Percentiles rank a stretch among this genome's conserved stretches.
Conservation (phyloP, 2,113 vertebrate species). For the Aphelocoma coerulescens region DNA sequence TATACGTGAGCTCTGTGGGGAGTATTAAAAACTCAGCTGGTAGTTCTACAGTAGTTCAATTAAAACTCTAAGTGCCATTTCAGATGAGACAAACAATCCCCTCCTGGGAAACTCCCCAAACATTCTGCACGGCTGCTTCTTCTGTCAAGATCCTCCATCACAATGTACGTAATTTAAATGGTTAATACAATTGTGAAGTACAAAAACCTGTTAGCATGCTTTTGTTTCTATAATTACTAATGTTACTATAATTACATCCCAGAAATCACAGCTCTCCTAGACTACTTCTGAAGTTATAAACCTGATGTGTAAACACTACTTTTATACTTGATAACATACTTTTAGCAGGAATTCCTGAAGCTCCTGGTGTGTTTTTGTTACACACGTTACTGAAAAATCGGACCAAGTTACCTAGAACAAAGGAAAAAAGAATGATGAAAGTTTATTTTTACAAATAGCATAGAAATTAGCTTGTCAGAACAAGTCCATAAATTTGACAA, state of each 20-base stretch:
- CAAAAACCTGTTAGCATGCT: not conserved
- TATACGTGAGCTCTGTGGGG: not conserved
- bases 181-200: not conserved
- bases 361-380: constrained; percentile 91
- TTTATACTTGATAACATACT: constrained; percentile 70
- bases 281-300: not conserved
- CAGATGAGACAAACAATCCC: not conserved
- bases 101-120: not conserved
- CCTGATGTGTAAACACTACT: not conserved
- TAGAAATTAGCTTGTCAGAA: not conserved
- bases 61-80: not conserved
- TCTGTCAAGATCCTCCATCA: not conserved
- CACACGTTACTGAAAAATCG: constrained; percentile 82
- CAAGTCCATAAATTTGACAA: not conserved
- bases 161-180: not conserved
- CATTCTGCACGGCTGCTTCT: not conserved
- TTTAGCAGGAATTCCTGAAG: constrained; percentile 91
- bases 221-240: not conserved
- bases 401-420: constrained; percentile 89
- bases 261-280: not conserved
- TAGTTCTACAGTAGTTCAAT: not conserved
- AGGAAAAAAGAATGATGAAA: not conserved
- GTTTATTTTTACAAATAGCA: not conserved
- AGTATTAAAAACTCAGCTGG: not conserved
- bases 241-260: not conserved